Evolutionary conservation across 2,888 invertebrate species (phyloP), one percentile per base, ranked within the genome.

Genomic region (Nysson spinosus): DNA sequence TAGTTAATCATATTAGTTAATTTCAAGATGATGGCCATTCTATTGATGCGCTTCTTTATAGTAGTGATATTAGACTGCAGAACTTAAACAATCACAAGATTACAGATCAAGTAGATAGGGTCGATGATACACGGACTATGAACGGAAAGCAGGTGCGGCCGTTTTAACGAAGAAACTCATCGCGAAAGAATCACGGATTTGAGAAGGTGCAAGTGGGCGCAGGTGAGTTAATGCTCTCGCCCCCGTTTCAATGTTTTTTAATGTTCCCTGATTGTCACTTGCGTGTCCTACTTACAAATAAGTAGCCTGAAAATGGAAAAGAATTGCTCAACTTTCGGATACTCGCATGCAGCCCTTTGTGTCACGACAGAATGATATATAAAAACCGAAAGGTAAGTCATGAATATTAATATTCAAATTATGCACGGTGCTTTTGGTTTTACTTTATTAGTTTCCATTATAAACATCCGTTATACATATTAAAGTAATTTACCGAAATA

Each of bases 141-240:
- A 14, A 46, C 55, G 63, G 43, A 24, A 12, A 26, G 16, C 51
- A 57, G 68, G 67, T 39, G 47, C 56, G 67, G 67, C 46, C 30
- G 39, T 43, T 51, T 64, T 44, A 39, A 58, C 49, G 37, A 17
- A n/a, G 26, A 39, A 58, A 44, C 49, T 57, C 58, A 67, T 58
- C 66, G 54, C 44, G 17, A 54, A 61, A 50, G 72, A 72, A 72
- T 69, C 50, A 54, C 73, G 69, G 73, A 69, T 70, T 67, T 67
- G 60, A 54, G 55, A 50, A 50, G 55, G 26, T 7, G 50, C 37
- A 50, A 50, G 74, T 73, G 60, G 63, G 67, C 66, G 72, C 46
- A 32, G 56, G 11, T 49, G 60, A 56, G 50, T 57, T 73, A 61
- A 51, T 61, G 30, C 64, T 42, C 30, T 73, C 61, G 70, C 64